Evolutionary conservation across 2,888 invertebrate genomes (phyloP), one percentile per base, ranked within the genome.

Genomic region (Tholera decimalis): DNA sequence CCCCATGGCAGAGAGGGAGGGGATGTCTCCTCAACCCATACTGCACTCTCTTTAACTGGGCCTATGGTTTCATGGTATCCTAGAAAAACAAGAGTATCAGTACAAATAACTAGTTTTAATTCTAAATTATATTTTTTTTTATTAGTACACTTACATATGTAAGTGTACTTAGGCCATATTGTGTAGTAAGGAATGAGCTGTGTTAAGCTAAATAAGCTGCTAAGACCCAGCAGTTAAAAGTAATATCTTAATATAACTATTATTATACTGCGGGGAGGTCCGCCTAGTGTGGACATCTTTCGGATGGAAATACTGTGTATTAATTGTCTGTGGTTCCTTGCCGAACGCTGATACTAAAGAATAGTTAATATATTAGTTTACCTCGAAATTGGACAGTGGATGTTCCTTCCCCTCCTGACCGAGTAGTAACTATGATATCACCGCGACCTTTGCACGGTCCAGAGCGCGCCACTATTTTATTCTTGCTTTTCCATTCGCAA

Each of bases 11-110:
- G 93, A 24, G 97, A 97, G 66, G 98, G 98, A 1, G 98, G 96
- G 1, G 98, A 98, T 0, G 98, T 97, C 93, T 99, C 99, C 91
- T 99, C 99, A 1, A 99, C 98, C 99, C 99, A 99, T 4, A 99
- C 99, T 7, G 99, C 99, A 81, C 99, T 99, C 90, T 99, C 99
- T 90, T 99, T 99, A 79, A 99, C 97, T 0, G 99, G 99, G 0
- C 98, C 98, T 85, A 98, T 97, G 11, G 98, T 97, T 90, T 98
- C 98, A 91, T 98, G 97, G 86, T 98, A 98, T 0, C 98, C 98
- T 95, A 92, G 22, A 82, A 83, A 53, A 57, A 13, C 6, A 28
- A 13, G 3, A 8, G 2, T n/a, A 33, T 22, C 1, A 28, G 35
- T 22, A 35, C 4, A 41, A 18, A 22, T 18, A 15, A 7, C 6